These are phyloP conservation scores for Cerceris rybyensis DNA, from an alignment of 2,888 invertebrate genomes.

Conservation along the genomic window DNA sequence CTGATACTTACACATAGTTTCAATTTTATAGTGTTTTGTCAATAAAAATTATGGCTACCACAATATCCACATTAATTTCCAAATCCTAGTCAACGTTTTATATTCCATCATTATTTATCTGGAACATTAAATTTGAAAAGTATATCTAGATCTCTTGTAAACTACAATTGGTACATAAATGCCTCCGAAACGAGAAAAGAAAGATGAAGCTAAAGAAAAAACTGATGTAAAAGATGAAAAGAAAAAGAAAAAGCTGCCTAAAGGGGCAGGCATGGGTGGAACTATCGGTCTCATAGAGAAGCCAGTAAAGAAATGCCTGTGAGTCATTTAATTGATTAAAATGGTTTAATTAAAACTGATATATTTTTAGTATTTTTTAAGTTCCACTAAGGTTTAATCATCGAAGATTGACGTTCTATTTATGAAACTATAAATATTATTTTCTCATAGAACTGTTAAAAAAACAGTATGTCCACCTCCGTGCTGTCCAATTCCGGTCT, in stretches of 20 bases:
- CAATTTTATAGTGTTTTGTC: neutral
- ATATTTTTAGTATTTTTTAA: neutral
- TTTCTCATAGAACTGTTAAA: neutral
- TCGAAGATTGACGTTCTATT: neutral
- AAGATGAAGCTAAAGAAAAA: neutral
- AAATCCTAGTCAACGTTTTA: neutral
- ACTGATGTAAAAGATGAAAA: neutral
- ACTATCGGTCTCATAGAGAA: conserved; percentile 12
- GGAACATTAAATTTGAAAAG: neutral
- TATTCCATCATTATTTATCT: neutral
- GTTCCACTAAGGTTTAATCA: neutral
- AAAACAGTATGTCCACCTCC: neutral
- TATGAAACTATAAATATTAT: neutral
- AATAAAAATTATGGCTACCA: neutral
- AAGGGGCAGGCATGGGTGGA: conserved; percentile 21
- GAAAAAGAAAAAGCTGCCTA: neutral
- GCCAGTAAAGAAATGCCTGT: conserved; percentile 10
- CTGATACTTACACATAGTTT: neutral
- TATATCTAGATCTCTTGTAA: neutral
- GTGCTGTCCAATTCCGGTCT: neutral
- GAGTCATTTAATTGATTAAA: neutral
- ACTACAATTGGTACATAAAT: neutral
- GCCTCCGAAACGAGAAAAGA: conserved; percentile 1
- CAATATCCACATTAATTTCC: neutral
- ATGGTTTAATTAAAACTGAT: neutral